These are phyloP conservation scores for Andricus grossulariae DNA, from an alignment of 1,140 invertebrate genomes.

Conservation along the genomic window DNA sequence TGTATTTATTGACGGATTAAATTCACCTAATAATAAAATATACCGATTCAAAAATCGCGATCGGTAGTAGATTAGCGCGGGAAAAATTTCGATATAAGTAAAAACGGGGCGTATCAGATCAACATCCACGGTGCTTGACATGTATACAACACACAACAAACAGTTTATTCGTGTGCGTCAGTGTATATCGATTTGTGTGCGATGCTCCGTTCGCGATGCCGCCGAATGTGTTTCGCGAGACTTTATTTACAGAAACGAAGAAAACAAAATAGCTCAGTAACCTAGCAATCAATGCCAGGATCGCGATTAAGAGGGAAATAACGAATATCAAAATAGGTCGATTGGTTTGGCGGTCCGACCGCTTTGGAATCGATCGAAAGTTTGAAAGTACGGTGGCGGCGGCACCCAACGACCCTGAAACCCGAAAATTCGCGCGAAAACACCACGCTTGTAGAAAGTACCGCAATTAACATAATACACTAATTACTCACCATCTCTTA, in stretches of 20 bases:
- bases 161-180: constrained; percentile 3
- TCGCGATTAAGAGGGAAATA: background rate
- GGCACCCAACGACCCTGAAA: constrained; percentile 36
- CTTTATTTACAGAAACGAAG: background rate
- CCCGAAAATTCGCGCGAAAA: constrained; percentile 38
- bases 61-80: constrained; percentile 48
- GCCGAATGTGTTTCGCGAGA: constrained; percentile 2
- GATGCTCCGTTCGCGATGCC: background rate
- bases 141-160: background rate
- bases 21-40: background rate
- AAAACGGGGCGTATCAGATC: constrained; percentile 46
- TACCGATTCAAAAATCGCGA: background rate
- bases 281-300: background rate
- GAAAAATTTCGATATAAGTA: constrained; percentile 43
- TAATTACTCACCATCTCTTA: constrained; percentile 46
- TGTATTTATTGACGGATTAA: too few species aligned
- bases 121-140: background rate
- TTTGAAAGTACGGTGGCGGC: constrained; percentile 41
- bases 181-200: constrained; percentile 28
- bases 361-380: constrained; percentile 38
- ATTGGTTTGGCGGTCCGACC: constrained; percentile 21
- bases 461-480: background rate
- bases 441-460: constrained; percentile 14
- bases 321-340: constrained; percentile 6
- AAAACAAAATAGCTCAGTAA: background rate